Conservation (phyloP, 2,888 invertebrate genomes). For the Harpalus rufipes region DNA sequence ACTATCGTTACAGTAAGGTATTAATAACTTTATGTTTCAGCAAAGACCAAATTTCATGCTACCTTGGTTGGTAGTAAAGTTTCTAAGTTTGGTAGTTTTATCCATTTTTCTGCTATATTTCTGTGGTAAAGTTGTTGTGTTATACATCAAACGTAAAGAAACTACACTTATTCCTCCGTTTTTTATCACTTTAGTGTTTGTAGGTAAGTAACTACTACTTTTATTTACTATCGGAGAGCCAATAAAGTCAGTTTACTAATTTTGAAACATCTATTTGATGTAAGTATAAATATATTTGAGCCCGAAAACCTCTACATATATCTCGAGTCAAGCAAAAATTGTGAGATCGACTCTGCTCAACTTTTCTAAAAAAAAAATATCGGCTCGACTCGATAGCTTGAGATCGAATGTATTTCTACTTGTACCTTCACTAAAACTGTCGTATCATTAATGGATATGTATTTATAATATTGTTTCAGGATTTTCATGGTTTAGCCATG, state of each 20-base stretch:
- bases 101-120: constrained; percentile 71
- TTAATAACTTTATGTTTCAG: constrained; percentile 69
- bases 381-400: no score
- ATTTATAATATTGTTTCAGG: constrained; percentile 50
- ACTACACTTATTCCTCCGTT: neutral
- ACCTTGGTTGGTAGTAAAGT: constrained; percentile 71
- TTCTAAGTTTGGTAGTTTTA: constrained; percentile 71
- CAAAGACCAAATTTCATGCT: constrained; percentile 72
- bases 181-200: neutral
- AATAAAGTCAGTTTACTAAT: no score
- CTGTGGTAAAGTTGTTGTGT: constrained; percentile 19
- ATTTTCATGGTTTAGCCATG: constrained; percentile 31
- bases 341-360: no score
- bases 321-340: no score
- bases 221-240: neutral
- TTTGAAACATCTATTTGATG: no score
- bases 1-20: no score
- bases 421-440: neutral
- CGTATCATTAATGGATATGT: neutral
- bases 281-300: no score
- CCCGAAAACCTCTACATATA: no score
- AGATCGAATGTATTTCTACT: no score
- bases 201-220: neutral
- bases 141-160: neutral
- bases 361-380: no score